A percentile compares a stretch with the other conserved stretches of the same genome.
Conservation (phyloP, 2,888 invertebrate genomes). For the Nephrotoma guestfalica region DNA sequence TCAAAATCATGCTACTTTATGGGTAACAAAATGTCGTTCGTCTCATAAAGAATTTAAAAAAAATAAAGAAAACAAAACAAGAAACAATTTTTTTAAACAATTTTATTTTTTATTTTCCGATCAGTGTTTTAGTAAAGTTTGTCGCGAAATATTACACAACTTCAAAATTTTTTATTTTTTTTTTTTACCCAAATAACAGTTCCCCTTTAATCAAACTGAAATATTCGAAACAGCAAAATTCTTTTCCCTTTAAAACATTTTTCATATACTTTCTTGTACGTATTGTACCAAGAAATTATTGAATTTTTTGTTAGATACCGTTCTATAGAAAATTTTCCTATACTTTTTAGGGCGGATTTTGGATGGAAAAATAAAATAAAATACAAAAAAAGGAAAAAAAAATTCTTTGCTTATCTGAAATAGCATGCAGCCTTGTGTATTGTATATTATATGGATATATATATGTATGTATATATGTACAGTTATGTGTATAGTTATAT, state of each 20-base stretch:
- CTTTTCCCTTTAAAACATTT: neutral
- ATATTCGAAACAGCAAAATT: neutral
- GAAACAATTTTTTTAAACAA: neutral
- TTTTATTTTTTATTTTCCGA: neutral
- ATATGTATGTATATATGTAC: neutral
- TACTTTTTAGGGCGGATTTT: conserved; percentile 4
- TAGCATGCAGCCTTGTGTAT: conserved; percentile 15
- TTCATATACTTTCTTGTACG: conserved; percentile 6
- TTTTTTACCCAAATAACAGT: neutral
- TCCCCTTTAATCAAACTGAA: neutral
- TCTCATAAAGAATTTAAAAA: conserved; percentile 1
- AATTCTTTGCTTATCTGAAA: conserved; percentile 16
- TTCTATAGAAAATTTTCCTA: neutral
- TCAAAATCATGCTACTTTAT: conserved; percentile 4
- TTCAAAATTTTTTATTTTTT: neutral
- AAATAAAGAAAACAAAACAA: neutral
- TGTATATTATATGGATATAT: conserved; percentile 7
- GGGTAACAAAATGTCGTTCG: conserved; percentile 5
- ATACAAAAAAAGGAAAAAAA: neutral
- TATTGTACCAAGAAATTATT: neutral
- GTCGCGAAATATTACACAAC: neutral
- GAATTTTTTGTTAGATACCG: neutral
- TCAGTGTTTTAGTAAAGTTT: neutral
- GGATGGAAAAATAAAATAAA: neutral
- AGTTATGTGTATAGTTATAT: neutral